Percentiles rank a stretch among this genome's conserved stretches.
Conservation (phyloP, 2,888 invertebrate genomes). For the Synanthedon formicaeformis region DNA sequence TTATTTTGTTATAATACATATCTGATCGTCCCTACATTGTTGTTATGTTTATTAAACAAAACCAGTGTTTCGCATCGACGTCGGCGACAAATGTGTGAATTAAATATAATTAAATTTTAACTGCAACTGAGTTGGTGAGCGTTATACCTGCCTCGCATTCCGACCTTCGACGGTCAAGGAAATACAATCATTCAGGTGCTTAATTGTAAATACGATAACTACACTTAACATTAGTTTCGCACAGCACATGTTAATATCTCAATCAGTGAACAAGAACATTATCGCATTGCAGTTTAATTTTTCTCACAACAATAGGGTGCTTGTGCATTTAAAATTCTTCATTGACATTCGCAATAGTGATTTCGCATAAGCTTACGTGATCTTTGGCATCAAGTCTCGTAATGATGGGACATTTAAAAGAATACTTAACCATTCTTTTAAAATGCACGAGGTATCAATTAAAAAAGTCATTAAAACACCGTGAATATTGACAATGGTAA, state of each 20-base stretch:
- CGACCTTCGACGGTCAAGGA: constrained; percentile 62
- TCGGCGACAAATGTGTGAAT: not conserved
- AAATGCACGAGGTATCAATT: constrained; percentile 29
- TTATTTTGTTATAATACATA: constrained; percentile 1
- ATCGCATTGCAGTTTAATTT: constrained; percentile 34
- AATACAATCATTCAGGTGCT: constrained; percentile 50
- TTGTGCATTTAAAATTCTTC: not conserved
- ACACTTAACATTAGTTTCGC: constrained; percentile 35
- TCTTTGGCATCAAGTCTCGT: constrained; percentile 5
- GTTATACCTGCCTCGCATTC: constrained; percentile 40
- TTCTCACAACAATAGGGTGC: not conserved
- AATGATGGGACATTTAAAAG: too few species aligned
- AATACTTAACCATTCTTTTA: too few species aligned
- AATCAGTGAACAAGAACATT: constrained; percentile 18
- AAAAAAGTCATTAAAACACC: constrained; percentile 19
- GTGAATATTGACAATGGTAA: constrained; percentile 57
- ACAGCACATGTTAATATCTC: constrained; percentile 24
- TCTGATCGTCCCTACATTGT: not conserved
- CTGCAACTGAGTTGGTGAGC: constrained; percentile 36
- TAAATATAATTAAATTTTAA: constrained; percentile 26
- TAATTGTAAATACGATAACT: constrained; percentile 28
- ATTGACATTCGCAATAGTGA: constrained; percentile 27
- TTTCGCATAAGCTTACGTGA: constrained; percentile 42
- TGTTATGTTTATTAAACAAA: not conserved
- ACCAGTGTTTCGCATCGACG: too few species aligned